Percentiles rank a stretch among this genome's conserved stretches.
phyloP scores from a whole-genome alignment of 1,140 invertebrate genomes.

The Ridgeia piscesae region DNA sequence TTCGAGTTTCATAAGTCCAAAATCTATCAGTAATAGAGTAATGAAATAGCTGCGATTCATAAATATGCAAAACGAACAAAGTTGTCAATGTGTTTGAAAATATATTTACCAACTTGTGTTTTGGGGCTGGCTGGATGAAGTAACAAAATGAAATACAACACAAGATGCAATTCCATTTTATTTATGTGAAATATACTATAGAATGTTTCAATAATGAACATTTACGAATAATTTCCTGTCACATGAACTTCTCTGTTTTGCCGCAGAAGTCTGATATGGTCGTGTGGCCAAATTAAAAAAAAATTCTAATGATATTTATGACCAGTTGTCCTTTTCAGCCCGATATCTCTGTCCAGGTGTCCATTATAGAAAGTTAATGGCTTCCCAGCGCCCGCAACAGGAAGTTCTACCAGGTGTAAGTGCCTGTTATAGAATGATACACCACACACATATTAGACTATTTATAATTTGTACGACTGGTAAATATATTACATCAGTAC shows the following conservation, averaged over 20 bases:
- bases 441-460: not conserved
- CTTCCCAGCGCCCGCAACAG: not conserved
- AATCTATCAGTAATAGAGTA: no score
- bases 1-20: not conserved
- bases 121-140: not conserved
- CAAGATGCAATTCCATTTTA: not conserved
- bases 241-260: not conserved
- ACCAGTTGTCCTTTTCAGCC: not conserved
- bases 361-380: not conserved
- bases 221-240: not conserved
- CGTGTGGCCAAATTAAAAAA: not conserved
- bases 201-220: not conserved
- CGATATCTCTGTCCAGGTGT: not conserved
- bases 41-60: not conserved
- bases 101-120: not conserved
- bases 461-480: not conserved
- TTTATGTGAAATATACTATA: not conserved
- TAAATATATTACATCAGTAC: not conserved
- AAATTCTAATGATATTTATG: no score
- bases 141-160: not conserved
- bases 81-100: not conserved
- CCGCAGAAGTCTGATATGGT: not conserved
- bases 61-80: not conserved
- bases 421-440: not conserved
- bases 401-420: not conserved